phyloP scores from a whole-genome alignment of 2,797 vertebrate species.

The Lateolabrax maculatus region DNA sequence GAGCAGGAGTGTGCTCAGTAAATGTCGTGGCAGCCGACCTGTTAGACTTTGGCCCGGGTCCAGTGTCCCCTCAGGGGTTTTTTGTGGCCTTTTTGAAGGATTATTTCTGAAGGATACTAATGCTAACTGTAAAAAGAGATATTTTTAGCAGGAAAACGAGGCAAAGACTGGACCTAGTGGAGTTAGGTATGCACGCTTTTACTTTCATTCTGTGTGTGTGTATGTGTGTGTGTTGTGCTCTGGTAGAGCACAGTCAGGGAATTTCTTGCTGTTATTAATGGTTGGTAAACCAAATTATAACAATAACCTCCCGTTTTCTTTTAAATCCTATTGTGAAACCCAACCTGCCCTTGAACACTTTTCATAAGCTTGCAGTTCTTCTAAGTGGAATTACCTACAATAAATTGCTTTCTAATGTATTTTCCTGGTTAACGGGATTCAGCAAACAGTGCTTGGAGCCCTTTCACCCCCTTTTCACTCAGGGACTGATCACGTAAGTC shows the following conservation, averaged over 20 bases:
- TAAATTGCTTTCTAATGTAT: background rate
- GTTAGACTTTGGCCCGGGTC: background rate
- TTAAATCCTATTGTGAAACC: background rate
- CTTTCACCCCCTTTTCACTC: no score
- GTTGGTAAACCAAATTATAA: slow-evolving; percentile 2
- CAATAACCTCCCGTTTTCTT: background rate
- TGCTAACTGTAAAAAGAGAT: background rate
- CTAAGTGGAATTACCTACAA: background rate
- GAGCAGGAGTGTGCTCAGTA: background rate
- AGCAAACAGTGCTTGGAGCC: no score
- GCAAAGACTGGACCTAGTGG: background rate
- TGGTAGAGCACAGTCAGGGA: background rate
- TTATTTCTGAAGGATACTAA: background rate
- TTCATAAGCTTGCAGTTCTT: background rate
- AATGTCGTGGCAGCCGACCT: slow-evolving; percentile 14
- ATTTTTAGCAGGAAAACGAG: background rate
- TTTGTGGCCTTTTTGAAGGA: background rate
- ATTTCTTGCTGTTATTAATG: background rate
- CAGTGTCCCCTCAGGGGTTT: background rate
- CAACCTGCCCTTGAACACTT: background rate
- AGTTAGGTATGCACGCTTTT: background rate
- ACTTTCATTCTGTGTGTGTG: background rate
- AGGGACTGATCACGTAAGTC: background rate
- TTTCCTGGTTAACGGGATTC: no score
- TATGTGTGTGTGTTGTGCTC: background rate